A percentile compares a stretch with the other conserved stretches of the same genome.
phyloP scores from a whole-genome alignment of 1,140 invertebrate species.

The Triops cancriformis region DNA sequence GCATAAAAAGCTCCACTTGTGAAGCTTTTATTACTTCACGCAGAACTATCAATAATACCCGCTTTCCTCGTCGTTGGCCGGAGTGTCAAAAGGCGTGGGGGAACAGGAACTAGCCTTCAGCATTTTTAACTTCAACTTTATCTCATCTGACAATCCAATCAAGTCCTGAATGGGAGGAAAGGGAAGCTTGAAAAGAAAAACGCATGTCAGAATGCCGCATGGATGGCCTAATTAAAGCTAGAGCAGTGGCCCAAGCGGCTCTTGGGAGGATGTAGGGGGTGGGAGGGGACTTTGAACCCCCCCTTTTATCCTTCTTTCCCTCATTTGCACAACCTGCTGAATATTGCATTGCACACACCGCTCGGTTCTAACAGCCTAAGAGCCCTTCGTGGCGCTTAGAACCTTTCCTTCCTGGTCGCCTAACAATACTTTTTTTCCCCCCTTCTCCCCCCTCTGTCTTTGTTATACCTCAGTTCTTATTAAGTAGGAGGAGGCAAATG shows the following conservation, averaged over 20 bases:
- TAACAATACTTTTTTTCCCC: background rate
- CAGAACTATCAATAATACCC: background rate
- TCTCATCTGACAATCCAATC: conserved; percentile 13
- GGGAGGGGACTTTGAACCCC: background rate
- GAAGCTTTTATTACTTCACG: background rate
- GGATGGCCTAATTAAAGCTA: conserved; percentile 13
- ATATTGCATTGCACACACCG: conserved; percentile 13
- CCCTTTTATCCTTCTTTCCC: background rate
- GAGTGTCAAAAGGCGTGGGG: background rate
- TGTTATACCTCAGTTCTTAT: background rate
- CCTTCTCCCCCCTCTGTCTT: background rate
- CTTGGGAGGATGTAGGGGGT: background rate
- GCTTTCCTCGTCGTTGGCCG: background rate
- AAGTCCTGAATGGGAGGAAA: background rate
- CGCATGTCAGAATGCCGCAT: conserved; percentile 3
- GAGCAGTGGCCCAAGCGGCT: background rate
- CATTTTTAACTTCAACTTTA: conserved; percentile 5
- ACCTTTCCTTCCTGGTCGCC: background rate
- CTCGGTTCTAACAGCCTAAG: background rate
- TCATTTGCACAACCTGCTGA: conserved; percentile 13
- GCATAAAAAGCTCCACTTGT: background rate
- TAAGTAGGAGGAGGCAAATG: background rate
- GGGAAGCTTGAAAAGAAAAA: background rate
- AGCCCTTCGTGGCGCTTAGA: background rate
- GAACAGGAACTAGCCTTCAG: background rate